Evolutionary conservation across 2,113 vertebrate species (phyloP).

Genomic region (Aplodontia rufa): DNA sequence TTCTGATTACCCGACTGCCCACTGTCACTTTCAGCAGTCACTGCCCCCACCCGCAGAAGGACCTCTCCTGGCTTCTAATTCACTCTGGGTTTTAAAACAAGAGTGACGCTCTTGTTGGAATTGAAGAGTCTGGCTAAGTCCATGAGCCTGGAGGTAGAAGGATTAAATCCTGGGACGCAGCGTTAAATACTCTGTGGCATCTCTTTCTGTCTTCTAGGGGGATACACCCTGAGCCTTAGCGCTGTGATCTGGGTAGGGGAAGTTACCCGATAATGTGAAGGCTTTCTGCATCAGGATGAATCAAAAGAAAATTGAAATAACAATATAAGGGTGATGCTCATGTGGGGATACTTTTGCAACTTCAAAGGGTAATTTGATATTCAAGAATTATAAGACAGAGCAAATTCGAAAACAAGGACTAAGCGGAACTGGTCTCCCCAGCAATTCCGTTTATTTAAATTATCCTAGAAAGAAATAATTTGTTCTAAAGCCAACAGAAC

Average conservation of each 20-base stretch:
- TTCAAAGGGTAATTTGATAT: neutral
- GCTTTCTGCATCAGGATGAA: neutral
- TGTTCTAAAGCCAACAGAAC: neutral
- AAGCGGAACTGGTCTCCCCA: neutral
- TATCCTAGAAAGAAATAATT: conserved; percentile 10
- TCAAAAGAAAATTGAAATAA: neutral
- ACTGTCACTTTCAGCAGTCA: neutral
- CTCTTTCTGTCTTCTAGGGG: neutral
- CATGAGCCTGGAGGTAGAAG: neutral
- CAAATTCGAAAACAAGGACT: neutral
- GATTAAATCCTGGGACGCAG: neutral
- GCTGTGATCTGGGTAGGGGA: neutral
- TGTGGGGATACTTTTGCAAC: neutral
- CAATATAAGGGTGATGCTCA: neutral
- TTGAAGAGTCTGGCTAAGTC: neutral
- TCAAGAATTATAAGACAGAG: conserved; percentile 1
- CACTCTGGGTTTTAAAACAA: conserved; percentile 40
- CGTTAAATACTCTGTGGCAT: neutral
- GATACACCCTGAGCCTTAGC: neutral
- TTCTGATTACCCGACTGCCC: neutral
- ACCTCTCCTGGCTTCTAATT: neutral
- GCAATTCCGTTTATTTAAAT: neutral
- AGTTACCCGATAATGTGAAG: neutral
- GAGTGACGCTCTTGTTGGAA: neutral
- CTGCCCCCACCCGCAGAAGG: neutral